Conservation (phyloP, 2,113 vertebrate genomes). For the Rhinolophus ferrumequinum region DNA sequence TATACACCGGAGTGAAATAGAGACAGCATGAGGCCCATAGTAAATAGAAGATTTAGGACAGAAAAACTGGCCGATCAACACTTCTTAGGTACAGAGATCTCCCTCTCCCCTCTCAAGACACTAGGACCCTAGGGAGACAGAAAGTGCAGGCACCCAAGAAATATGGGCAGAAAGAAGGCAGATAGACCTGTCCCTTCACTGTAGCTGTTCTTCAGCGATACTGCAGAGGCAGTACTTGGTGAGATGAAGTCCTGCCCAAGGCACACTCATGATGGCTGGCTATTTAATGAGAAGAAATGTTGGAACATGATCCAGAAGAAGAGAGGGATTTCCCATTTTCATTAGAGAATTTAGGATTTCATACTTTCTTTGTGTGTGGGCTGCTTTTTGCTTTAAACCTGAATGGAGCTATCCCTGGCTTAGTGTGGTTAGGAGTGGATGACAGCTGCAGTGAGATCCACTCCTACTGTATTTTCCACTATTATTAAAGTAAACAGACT, state of each 20-base stretch:
- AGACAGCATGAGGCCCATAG: background rate
- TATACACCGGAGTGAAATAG: background rate
- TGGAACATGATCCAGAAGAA: background rate
- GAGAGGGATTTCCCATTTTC: background rate
- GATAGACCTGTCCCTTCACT: background rate
- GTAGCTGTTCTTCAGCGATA: background rate
- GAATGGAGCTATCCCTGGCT: background rate
- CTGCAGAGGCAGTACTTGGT: background rate
- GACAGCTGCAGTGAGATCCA: background rate
- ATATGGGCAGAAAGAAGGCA: background rate
- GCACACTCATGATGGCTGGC: background rate
- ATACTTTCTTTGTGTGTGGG: background rate
- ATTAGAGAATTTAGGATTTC: background rate
- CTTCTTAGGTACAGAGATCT: background rate
- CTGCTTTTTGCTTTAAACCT: background rate
- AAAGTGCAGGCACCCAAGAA: background rate
- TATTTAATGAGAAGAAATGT: background rate
- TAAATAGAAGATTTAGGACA: background rate
- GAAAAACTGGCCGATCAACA: background rate
- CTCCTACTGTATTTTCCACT: background rate
- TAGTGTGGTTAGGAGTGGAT: background rate
- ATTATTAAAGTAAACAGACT: background rate
- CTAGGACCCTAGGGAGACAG: background rate
- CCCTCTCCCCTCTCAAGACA: background rate
- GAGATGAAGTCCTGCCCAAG: background rate